Base-by-base conservation (phyloP, 2,797 vertebrate genomes). In the Peromyscus attwateri region DNA sequence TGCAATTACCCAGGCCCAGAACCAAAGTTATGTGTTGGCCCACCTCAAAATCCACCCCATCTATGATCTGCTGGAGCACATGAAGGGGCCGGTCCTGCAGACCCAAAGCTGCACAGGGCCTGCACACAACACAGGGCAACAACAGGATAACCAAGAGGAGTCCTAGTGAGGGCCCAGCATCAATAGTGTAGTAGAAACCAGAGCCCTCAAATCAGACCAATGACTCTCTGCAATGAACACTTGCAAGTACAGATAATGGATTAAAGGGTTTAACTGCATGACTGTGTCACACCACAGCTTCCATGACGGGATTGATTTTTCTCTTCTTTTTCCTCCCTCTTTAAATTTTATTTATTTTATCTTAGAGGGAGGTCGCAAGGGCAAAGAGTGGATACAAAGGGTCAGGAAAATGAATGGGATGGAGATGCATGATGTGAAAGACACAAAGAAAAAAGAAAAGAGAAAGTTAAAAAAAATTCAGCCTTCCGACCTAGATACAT, bases 401-500 rank as follows among this genome's bases (percentile, higher is more conserved):
- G 71, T 40, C 0, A 1, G 23, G 16, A 43, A 75, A 75, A 75
- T 25, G 37, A 75, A 25, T 40, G 4, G 21, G 13, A 23, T 75
- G 7, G 21, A 40, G 37, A 40, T 75, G 1, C 21, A 43, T 25
- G 37, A 75, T 75, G 5, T 75, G 37, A 75, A 75, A 73, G 71
- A 43, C 21, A 73, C n/a, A 40, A 40, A 73, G 70, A 73, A 12
- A 40, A 73, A 40, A 37, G 13, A 43, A 73, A 73, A 73, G 21
- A 71, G 17, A 23, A 73, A 37, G 9, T 73, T 91, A n/a, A 70
- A 70, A 64, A 93, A 84, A 3, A 68, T 5, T n/a, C 64, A 70
- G 31, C 68, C 85, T 88, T 94, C n/a, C 17, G 29, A 87, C 52
- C 64, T 80, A 85, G 57, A 66, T 82, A 92, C 25, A 84, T 46